A percentile compares a stretch with the other conserved stretches of the same genome.
Evolutionary conservation across 2,888 invertebrate genomes (phyloP).

Genomic region (Spicauda simplicius): DNA sequence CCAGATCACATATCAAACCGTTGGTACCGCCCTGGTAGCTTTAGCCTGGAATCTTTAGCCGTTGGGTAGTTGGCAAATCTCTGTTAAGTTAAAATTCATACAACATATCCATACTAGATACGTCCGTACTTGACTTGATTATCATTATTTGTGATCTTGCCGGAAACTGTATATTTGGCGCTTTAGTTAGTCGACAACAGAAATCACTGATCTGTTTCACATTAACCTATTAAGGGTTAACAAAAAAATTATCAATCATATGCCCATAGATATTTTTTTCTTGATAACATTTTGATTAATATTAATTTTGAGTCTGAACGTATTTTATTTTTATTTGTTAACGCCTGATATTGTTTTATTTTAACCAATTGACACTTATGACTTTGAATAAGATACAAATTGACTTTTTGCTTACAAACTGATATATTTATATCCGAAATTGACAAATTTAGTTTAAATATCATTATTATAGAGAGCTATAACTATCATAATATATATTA

Average conservation of each 20-base stretch:
- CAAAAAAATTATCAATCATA: too few relatives aligned
- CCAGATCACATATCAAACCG: neutral
- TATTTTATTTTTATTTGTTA: neutral
- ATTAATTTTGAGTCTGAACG: neutral
- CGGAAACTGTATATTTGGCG: too few relatives aligned
- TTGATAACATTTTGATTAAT: constrained; percentile 3
- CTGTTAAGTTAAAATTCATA: too few relatives aligned
- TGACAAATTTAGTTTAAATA: constrained; percentile 36
- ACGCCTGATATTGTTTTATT: constrained; percentile 14
- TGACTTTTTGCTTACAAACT: constrained; percentile 27
- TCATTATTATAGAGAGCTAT: constrained; percentile 64
- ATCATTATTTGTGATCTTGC: too few relatives aligned
- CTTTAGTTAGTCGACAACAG: too few relatives aligned
- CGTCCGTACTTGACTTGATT: too few relatives aligned
- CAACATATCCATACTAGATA: too few relatives aligned
- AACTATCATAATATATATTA: constrained; percentile 52
- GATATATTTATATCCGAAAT: constrained; percentile 24
- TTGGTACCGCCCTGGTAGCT: too few relatives aligned
- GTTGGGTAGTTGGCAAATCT: neutral
- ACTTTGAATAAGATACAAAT: constrained; percentile 24
- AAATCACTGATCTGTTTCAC: too few relatives aligned
- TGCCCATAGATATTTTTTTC: too few relatives aligned
- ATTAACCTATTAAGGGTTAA: too few relatives aligned
- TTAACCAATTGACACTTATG: constrained; percentile 30
- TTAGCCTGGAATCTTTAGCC: neutral